A percentile compares a stretch with the other conserved stretches of the same genome.
Conservation (phyloP, 2,797 vertebrate genomes). For the Rhinogobio ventralis region DNA sequence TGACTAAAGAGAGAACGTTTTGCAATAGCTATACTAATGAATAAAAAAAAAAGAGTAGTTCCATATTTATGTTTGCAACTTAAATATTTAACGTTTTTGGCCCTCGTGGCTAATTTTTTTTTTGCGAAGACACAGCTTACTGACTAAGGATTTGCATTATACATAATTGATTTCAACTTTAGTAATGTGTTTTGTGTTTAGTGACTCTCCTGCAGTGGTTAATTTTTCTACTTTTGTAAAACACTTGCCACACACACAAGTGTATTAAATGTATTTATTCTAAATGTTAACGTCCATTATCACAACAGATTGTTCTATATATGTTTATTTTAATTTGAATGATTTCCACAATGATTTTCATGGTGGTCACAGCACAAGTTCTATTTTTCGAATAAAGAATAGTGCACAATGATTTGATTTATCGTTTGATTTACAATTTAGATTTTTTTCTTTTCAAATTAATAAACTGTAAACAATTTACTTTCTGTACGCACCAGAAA, state of each 20-base stretch:
- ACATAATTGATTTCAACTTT: neutral
- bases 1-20: constrained; percentile 45
- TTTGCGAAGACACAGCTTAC: neutral
- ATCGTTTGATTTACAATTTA: neutral
- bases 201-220: constrained; percentile 11
- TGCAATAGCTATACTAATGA: neutral
- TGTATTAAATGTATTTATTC: neutral
- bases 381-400: constrained; percentile 46
- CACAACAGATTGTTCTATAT: constrained; percentile 23
- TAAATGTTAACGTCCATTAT: constrained; percentile 18
- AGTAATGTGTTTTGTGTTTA: constrained; percentile 25
- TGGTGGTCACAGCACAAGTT: constrained; percentile 30
- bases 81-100: neutral
- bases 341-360: constrained; percentile 9
- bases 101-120: neutral
- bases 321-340: constrained; percentile 14
- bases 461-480: constrained; percentile 25
- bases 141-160: neutral
- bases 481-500: neutral
- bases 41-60: neutral
- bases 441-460: neutral
- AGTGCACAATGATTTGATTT: constrained; percentile 18
- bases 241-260: constrained; percentile 29
- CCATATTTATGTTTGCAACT: neutral
- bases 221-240: constrained; percentile 55